Evolutionary conservation across 2,888 invertebrate species (phyloP).

Genomic region (Lymantria dispar): DNA sequence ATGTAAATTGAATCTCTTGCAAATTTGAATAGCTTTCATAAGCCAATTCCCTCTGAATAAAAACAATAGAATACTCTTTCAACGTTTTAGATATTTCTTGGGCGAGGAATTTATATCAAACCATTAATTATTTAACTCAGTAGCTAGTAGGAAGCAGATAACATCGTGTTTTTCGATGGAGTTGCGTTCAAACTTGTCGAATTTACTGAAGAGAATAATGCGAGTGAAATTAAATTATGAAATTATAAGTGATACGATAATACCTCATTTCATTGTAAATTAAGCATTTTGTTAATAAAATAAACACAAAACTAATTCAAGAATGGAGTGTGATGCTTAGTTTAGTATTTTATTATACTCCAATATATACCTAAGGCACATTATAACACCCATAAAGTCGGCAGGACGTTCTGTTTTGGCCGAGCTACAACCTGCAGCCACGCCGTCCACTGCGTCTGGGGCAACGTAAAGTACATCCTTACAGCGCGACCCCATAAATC

Average conservation of each 20-base stretch:
- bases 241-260: background rate
- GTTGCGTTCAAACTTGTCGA: background rate
- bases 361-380: too few species aligned
- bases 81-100: conserved; percentile 53
- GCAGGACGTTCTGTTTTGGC: too few species aligned
- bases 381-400: too few species aligned
- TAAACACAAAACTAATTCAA: too few species aligned
- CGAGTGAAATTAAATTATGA: background rate
- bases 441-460: too few species aligned
- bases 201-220: conserved; percentile 7
- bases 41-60: conserved; percentile 73
- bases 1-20: conserved; percentile 78
- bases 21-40: conserved; percentile 78
- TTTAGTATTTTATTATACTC: too few species aligned
- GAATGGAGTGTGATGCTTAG: too few species aligned
- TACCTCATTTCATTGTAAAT: background rate
- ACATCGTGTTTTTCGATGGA: conserved; percentile 20
- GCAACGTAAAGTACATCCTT: too few species aligned
- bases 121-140: conserved; percentile 50
- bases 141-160: conserved; percentile 33
- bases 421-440: too few species aligned
- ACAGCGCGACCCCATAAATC: too few species aligned
- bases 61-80: conserved; percentile 70
- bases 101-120: conserved; percentile 48
- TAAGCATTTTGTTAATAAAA: background rate